A percentile compares a stretch with the other conserved stretches of the same genome.
Conservation (phyloP, 2,888 invertebrate genomes). For the Malthinus seriepunctatus region DNA sequence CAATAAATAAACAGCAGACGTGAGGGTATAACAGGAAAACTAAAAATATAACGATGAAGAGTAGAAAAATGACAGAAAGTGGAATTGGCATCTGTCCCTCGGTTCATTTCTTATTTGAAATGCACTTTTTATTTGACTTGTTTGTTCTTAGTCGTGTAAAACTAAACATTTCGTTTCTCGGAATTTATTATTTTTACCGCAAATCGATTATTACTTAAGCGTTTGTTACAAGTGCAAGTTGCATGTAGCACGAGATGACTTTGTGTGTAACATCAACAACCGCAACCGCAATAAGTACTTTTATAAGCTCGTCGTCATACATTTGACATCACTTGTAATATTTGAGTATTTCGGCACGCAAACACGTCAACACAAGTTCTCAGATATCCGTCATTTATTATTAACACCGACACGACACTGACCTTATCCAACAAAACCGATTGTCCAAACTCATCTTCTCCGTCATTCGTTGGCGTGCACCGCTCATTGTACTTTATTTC, state of each 20-base stretch:
- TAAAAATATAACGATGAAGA: constrained; percentile 37
- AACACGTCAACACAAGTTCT: constrained; percentile 22
- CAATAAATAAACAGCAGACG: constrained; percentile 46
- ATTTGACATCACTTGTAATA: constrained; percentile 29
- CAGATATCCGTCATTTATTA: constrained; percentile 24
- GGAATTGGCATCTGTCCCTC: constrained; percentile 34
- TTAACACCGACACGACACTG: constrained; percentile 24
- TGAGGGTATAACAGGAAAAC: constrained; percentile 35
- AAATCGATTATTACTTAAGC: constrained; percentile 14
- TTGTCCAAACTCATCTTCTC: constrained; percentile 17
- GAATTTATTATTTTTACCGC: not conserved
- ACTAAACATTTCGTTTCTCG: not conserved
- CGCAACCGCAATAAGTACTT: constrained; percentile 22
- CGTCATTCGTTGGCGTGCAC: constrained; percentile 12
- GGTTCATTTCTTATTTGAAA: constrained; percentile 23
- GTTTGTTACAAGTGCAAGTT: constrained; percentile 7
- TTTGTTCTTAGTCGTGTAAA: constrained; percentile 1
- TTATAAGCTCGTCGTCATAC: constrained; percentile 24
- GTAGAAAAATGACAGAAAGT: constrained; percentile 35
- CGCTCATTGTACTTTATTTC: constrained; percentile 15
- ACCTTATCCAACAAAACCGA: constrained; percentile 26
- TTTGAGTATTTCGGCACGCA: constrained; percentile 26
- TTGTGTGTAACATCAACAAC: constrained; percentile 19
- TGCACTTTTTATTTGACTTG: constrained; percentile 24
- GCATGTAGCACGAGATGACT: constrained; percentile 21